A percentile compares a stretch with the other conserved stretches of the same genome.
Conservation (phyloP, 2,797 vertebrate genomes). For the Geotrypetes seraphini region DNA sequence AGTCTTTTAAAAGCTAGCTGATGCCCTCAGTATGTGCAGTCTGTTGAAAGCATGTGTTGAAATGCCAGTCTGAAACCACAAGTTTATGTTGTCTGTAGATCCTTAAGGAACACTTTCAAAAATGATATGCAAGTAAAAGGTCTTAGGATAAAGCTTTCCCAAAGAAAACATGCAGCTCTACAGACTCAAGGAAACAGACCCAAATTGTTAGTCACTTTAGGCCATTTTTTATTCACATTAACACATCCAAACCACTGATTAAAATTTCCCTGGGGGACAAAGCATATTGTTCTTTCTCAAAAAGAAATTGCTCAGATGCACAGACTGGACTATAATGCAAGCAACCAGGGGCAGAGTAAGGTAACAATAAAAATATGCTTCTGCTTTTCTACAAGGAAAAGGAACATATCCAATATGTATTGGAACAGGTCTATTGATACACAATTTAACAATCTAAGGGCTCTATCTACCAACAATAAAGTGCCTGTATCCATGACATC, state of each 20-base stretch:
- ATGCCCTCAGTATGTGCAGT: background rate
- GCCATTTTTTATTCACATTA: background rate
- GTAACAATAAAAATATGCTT: no score
- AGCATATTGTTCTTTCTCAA: no score
- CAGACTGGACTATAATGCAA: no score
- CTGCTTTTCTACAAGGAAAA: no score
- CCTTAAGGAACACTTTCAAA: background rate
- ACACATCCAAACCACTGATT: slow-evolving; percentile 1
- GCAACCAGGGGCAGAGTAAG: no score
- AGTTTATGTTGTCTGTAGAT: background rate
- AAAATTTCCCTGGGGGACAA: no score
- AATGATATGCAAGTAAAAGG: slow-evolving; percentile 4
- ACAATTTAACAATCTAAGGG: no score
- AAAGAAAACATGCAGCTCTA: background rate
- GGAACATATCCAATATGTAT: no score
- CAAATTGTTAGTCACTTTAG: slow-evolving; percentile 2
- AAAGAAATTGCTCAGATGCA: no score
- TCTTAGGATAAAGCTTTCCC: slow-evolving; percentile 2
- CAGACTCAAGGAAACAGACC: slow-evolving; percentile 8
- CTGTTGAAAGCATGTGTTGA: background rate
- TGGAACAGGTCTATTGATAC: no score
- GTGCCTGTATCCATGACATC: no score
- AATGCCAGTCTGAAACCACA: background rate
- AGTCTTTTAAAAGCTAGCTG: background rate
- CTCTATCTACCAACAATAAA: no score